Evolutionary conservation across 2,797 vertebrate species (phyloP), one percentile per base, ranked within the genome.

Genomic region (Neosilurus mollespiculum): DNA sequence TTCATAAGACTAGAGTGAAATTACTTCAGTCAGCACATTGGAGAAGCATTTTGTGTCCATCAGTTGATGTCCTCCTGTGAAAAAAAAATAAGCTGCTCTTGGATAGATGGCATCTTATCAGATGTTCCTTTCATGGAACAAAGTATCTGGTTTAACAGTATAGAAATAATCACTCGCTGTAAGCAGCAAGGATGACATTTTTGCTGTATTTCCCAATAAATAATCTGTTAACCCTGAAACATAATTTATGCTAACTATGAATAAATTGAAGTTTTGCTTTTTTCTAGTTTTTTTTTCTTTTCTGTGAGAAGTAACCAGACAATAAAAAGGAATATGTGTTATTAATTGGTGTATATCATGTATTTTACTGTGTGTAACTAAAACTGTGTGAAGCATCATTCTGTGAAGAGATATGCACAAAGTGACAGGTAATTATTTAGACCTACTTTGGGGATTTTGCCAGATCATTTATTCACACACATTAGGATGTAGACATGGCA

Each of bases 1-100:
- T 62, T 65, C 81, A 84, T 83, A 81, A 84, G 59, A 76, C 30
- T 37, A 80, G n/a, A 78, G 61, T 65, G 62, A 75, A 72, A 86
- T 83, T 62, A 78, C 65, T 78, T 87, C 59, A 75, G 67, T 85
- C 83, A 83, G 69, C 65, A 82, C 62, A 78, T 66, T n/a, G 51
- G 78, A 84, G 43, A 51, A 51, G 30, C 43, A 81, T 77, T 84
- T 84, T 86, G 75, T 80, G 54, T 56, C 69, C 26, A 79, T 83
- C 72, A 88, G 89, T 86, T 85, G 59, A 88, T 83, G 67, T 86
- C 70, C 79, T 84, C 56, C 69, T 18, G 37, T 80, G 70, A 81
- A 81, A 75, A 56, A 83, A 78, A 73, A 81, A 72, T 84, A 84
- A 66, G 56, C 79, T 86, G 77, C 80, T 83, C 79, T 85, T 82